These are phyloP conservation scores for Exephanes ischioxanthus DNA, from an alignment of 2,888 invertebrate genomes.

Conservation along the genomic window DNA sequence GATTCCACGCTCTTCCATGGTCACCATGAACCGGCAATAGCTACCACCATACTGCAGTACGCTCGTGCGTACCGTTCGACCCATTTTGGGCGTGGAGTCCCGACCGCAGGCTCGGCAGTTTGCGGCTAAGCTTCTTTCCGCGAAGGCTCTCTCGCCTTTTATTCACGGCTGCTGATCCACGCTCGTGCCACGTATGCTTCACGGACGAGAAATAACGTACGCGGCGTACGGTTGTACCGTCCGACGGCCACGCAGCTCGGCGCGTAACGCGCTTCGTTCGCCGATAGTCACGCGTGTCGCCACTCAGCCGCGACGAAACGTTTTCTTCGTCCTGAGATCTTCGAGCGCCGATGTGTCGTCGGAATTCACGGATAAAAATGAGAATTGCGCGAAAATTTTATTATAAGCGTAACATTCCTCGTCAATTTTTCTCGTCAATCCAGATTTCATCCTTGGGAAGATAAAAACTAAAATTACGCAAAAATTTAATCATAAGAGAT, in stretches of 20 bases:
- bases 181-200: not conserved
- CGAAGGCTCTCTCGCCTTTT: constrained; percentile 52
- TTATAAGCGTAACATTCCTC: not conserved
- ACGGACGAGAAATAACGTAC: constrained; percentile 3
- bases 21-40: constrained; percentile 36
- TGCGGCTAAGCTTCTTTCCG: constrained; percentile 36
- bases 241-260: constrained; percentile 77
- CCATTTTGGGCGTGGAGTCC: constrained; percentile 53
- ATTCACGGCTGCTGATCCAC: constrained; percentile 34
- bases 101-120: constrained; percentile 67
- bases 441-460: not conserved
- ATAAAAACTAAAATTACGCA: not conserved
- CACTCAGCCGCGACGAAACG: constrained; percentile 55
- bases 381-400: not conserved
- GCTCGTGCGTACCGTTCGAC: constrained; percentile 34
- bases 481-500: not conserved
- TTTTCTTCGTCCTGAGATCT: constrained; percentile 48
- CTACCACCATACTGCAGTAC: constrained; percentile 49
- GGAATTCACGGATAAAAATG: constrained; percentile 3
- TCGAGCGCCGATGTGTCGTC: not conserved
- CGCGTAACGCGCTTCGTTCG: constrained; percentile 81
- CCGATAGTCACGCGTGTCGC: constrained; percentile 78
- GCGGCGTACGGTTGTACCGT: constrained; percentile 60
- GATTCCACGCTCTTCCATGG: constrained; percentile 23
- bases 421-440: not conserved